A percentile compares a stretch with the other conserved stretches of the same genome.
Evolutionary conservation across 2,797 vertebrate genomes (phyloP).

Genomic region (Takifugu rubripes): DNA sequence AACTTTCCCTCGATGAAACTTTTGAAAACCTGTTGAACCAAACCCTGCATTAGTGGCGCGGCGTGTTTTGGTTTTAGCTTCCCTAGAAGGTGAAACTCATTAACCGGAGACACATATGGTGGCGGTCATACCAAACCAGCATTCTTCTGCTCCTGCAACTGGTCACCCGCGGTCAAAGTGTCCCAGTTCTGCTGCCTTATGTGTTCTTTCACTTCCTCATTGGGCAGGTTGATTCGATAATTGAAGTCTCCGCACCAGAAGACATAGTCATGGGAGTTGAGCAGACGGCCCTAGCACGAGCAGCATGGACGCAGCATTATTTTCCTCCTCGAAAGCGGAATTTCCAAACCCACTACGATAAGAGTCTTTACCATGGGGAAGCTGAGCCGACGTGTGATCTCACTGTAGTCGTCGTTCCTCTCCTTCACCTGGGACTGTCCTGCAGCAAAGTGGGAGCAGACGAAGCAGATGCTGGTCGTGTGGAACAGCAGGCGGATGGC

Average conservation of each 20-base stretch:
- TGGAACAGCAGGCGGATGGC: constrained; percentile 96
- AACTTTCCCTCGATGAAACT: constrained; percentile 92
- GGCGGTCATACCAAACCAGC: constrained; percentile 79
- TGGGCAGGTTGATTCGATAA: constrained; percentile 91
- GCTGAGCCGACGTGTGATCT: constrained; percentile 90
- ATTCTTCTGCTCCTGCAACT: constrained; percentile 92
- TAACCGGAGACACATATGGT: not conserved
- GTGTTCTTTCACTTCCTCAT: constrained; percentile 96
- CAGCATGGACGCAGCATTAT: not conserved
- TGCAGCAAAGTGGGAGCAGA: constrained; percentile 97
- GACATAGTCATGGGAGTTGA: constrained; percentile 96
- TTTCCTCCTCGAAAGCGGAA: constrained; percentile 2
- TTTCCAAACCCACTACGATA: not conserved
- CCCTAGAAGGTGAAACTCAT: constrained; percentile 7
- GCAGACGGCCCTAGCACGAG: constrained; percentile 85
- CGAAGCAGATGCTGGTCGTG: constrained; percentile 96
- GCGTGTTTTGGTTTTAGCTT: not conserved
- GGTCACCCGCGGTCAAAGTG: constrained; percentile 89
- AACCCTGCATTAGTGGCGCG: not conserved
- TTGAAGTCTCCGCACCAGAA: constrained; percentile 99
- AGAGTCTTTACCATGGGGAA: constrained; percentile 91
- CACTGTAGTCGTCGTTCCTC: constrained; percentile 93
- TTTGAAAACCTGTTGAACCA: constrained; percentile 82
- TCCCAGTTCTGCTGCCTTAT: constrained; percentile 95
- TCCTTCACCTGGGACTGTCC: constrained; percentile 98